Percentiles rank a stretch among this genome's conserved stretches.
Conservation (phyloP, 2,113 vertebrate genomes). For the Corythornis cristatus region DNA sequence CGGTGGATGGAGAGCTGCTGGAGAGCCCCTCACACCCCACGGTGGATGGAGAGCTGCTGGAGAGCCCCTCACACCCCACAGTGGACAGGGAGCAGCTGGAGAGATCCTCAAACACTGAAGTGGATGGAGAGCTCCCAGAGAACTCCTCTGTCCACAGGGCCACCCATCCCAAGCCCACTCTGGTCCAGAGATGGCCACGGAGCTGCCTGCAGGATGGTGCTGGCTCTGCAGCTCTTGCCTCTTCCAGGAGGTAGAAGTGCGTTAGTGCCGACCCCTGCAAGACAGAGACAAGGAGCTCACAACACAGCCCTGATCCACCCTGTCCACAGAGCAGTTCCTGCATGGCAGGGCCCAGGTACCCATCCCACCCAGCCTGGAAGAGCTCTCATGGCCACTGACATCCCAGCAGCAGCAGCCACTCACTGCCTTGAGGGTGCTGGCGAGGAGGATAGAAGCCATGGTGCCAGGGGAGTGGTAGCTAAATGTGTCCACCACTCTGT, state of each 20-base stretch:
- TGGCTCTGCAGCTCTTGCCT: background rate
- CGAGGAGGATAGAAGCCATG: background rate
- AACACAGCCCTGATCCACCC: background rate
- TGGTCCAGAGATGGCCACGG: background rate
- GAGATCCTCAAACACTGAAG: background rate
- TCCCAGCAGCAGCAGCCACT: background rate
- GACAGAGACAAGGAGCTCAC: background rate
- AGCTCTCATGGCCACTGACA: fast-evolving
- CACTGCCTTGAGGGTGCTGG: fast-evolving
- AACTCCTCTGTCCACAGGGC: background rate
- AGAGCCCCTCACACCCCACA: background rate
- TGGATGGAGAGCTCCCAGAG: background rate
- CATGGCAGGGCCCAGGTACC: fast-evolving
- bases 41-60: background rate
- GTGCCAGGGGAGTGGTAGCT: fast-evolving
- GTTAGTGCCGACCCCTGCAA: slow-evolving; percentile 54
- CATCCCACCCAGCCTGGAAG: fast-evolving
- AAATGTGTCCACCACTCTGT: background rate
- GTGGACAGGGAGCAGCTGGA: background rate
- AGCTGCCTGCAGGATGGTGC: background rate
- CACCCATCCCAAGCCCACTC: background rate
- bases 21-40: background rate
- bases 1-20: background rate
- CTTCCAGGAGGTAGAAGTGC: slow-evolving; percentile 68
- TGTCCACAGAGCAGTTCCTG: fast-evolving